Evolutionary conservation across 2,113 vertebrate species (phyloP), one percentile per base, ranked within the genome.

Genomic region (Rhea pennata): DNA sequence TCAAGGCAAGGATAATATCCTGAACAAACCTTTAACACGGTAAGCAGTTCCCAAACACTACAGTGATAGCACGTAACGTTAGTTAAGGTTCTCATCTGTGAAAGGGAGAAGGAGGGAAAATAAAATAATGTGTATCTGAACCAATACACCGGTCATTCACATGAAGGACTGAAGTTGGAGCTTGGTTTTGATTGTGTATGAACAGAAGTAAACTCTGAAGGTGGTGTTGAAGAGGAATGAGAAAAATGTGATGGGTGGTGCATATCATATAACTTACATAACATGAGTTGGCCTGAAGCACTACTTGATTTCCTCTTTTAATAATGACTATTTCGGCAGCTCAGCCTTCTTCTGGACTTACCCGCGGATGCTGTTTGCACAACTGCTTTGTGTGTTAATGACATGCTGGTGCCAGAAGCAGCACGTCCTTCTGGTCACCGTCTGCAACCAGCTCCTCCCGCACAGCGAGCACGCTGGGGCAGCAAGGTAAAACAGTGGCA

Each of bases 261-360:
- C 15, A 2, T 23, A 10, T 33, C 5, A 1, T 23, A 9, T 40
- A 46, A 40, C 24, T 20, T 33, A 4, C 53, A 1, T 19, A 6
- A 3, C 10, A 2, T 8, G 44, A 48, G 33, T 51, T 81, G 17
- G 8, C 39, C 40, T 23, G 66, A 15, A 26, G 44, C 5, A 62
- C 44, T 58, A 1, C 6, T 9, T 24, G 12, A 23, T 33, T 29
- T 42, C 51, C 10, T 5, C 0, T 27, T 4, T 40, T 31, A 6
- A 1, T 31, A 7, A 1, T 66, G 56, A 4, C 53, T 15, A 12
- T 71, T 46, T 48, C 16, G 40, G 31, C 21, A 17, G 0, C 12
- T 24, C 12, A 8, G 48, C 4, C 17, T 39, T 2, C 7, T 2
- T 6, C 3, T 29, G 5, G 4, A 4, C 21, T 62, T 13, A 6